Base-by-base conservation (phyloP, 2,888 invertebrate species). In the Conus canariensis region DNA sequence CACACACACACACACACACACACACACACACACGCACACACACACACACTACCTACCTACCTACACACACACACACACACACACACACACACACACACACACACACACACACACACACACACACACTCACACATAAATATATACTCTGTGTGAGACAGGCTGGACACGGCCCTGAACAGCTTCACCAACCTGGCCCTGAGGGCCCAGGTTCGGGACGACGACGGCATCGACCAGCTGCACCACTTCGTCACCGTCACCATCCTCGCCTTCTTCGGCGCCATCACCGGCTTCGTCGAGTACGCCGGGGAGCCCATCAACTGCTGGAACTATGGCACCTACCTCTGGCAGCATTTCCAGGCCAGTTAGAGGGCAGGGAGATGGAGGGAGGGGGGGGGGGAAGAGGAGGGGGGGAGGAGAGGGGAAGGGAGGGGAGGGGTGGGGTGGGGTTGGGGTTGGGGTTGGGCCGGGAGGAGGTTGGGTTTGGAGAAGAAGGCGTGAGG, bases 191-290 rank as follows among this genome's bases (percentile, higher is more conserved):
- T 92, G 2, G 85, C 88, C 12, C 88, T 92, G 8, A 82, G 90
- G 8, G 83, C 90, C 10, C 22, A 77, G 45, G 90, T 91, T 56
- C 70, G 91, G 16, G 90, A 90, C 30, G 92, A 92, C 64, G 92
- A 92, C 70, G 85, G 90, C n/a, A 59, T 90, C 1, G 92, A 92
- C 86, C 92, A 92, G 82, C 70, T 92, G 64, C 92, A 92, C 56
- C 92, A 92, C 67, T 92, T 89, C 82, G 90, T 92, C 85, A 92
- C 92, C 5, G 92, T 92, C 45, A 90, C 90, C 87, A 59, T 92
- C 59, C 82, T 92, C 16, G 92, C 90, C 25, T 90, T 90, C 30
- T 90, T 90, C 83, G 90, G 89, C n/a, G 30, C 91, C 12, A 85
- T 91, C n/a, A 88, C 91, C 25, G 92, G 92, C 8, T 25, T 92